Evolutionary conservation across 1,140 invertebrate species (phyloP).

Genomic region (Anastatus disparis): DNA sequence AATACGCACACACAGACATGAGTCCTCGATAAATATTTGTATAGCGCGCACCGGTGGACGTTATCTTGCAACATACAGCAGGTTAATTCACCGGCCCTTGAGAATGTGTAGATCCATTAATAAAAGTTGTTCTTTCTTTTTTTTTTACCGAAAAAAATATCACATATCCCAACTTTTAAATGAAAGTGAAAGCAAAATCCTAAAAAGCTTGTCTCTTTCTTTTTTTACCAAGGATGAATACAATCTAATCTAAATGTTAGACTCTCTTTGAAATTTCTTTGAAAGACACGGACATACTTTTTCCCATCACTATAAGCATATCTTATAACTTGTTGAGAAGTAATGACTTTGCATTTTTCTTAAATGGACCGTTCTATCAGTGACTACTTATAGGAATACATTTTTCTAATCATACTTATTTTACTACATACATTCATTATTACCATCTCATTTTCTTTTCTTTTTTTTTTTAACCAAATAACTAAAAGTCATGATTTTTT

Average conservation of each 20-base stretch:
- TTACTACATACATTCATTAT: too few relatives aligned
- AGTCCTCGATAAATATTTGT: conserved; percentile 62
- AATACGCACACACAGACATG: not conserved
- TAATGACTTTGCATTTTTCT: not conserved
- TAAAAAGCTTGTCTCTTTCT: conserved; percentile 33
- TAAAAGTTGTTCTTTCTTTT: conserved; percentile 61
- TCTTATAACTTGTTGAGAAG: not conserved
- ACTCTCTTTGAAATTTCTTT: conserved; percentile 23
- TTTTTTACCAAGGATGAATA: conserved; percentile 11
- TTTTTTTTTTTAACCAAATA: too few relatives aligned
- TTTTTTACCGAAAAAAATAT: conserved; percentile 36
- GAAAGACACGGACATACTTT: not conserved
- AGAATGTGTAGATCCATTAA: conserved; percentile 48
- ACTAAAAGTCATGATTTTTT: not conserved
- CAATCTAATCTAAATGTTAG: conserved; percentile 49
- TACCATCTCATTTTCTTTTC: too few relatives aligned
- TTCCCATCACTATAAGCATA: not conserved
- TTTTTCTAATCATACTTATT: too few relatives aligned
- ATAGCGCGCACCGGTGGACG: conserved; percentile 41
- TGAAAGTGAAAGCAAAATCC: not conserved
- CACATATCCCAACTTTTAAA: too few relatives aligned
- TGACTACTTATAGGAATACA: too few relatives aligned
- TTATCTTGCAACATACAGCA: conserved; percentile 57
- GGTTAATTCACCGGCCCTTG: conserved; percentile 55
- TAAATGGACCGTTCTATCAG: not conserved